Conservation (phyloP, 2,888 invertebrate genomes). For the Mythimna vitellina region DNA sequence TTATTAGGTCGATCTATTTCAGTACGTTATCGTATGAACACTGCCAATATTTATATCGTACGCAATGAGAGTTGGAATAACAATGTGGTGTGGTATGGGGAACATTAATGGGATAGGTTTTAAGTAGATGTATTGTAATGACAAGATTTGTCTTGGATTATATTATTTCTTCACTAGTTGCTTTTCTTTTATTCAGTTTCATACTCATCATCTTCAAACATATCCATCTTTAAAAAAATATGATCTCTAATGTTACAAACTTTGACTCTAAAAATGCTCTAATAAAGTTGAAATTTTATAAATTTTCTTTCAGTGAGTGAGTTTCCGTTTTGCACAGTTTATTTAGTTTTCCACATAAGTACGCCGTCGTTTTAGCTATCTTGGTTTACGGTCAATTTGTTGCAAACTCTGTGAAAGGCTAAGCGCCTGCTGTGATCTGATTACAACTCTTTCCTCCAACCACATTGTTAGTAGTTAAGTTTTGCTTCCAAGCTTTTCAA, state of each 20-base stretch:
- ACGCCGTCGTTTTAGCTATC: constrained; percentile 36
- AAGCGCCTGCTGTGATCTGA: constrained; percentile 31
- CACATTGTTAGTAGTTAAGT: constrained; percentile 5
- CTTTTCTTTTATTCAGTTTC: background rate
- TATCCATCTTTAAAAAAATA: background rate
- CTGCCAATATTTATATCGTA: constrained; percentile 79
- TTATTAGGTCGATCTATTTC: constrained; percentile 88
- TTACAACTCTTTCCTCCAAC: constrained; percentile 35
- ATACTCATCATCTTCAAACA: background rate
- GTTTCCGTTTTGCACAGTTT: constrained; percentile 36
- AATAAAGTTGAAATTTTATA: constrained; percentile 15
- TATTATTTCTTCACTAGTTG: background rate
- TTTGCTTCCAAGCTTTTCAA: constrained; percentile 1
- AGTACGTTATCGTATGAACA: constrained; percentile 76
- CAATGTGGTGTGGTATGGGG: constrained; percentile 14
- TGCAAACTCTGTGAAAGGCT: constrained; percentile 39
- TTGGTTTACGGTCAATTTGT: constrained; percentile 39
- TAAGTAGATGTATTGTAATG: background rate
- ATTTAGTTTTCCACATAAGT: constrained; percentile 47
- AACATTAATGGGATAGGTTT: background rate
- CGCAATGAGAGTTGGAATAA: constrained; percentile 57
- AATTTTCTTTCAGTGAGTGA: constrained; percentile 33
- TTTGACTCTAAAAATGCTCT: background rate
- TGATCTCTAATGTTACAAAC: constrained; percentile 27
- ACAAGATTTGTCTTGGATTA: background rate